A percentile compares a stretch with the other conserved stretches of the same genome.
Evolutionary conservation across 2,888 invertebrate species (phyloP).

Genomic region (Luperina nickerlii): DNA sequence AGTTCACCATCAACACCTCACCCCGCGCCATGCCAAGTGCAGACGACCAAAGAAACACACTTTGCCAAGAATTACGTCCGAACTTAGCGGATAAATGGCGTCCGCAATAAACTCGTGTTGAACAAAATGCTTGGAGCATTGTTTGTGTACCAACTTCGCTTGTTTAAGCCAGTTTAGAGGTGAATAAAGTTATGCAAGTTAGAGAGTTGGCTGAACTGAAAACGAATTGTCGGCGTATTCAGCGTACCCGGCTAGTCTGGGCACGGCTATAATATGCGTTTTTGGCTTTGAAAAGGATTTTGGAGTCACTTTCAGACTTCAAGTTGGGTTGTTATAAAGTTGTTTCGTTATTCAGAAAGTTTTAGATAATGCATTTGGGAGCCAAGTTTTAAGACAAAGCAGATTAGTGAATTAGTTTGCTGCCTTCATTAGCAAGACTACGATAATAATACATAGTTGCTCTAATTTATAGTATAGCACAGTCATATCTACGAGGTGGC

Average conservation of each 20-base stretch:
- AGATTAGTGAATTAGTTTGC: conserved; percentile 14
- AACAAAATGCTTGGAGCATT: conserved; percentile 66
- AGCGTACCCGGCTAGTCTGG: conserved; percentile 5
- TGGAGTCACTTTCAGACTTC: conserved; percentile 42
- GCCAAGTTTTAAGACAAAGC: background rate
- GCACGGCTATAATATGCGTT: conserved; percentile 61
- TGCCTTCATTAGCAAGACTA: background rate
- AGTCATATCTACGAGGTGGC: too few species aligned
- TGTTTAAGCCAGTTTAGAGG: conserved; percentile 67
- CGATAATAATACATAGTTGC: background rate
- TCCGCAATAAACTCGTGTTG: conserved; percentile 64
- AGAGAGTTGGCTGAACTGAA: conserved; percentile 59
- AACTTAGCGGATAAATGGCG: conserved; percentile 66
- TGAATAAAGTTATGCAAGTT: conserved; percentile 69
- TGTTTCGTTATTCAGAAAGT: conserved; percentile 33
- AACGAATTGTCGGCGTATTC: conserved; percentile 56
- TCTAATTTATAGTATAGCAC: too few species aligned
- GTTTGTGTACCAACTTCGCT: conserved; percentile 64
- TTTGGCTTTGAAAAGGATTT: conserved; percentile 53
- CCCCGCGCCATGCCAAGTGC: conserved; percentile 59
- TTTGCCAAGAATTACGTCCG: conserved; percentile 64
- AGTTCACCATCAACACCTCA: conserved; percentile 60
- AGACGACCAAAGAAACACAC: conserved; percentile 67
- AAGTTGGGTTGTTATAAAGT: conserved; percentile 47
- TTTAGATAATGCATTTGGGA: conserved; percentile 37